These are phyloP conservation scores for Puffinus mauretanicus DNA, from an alignment of 2,113 vertebrate genomes.

Conservation along the genomic window DNA sequence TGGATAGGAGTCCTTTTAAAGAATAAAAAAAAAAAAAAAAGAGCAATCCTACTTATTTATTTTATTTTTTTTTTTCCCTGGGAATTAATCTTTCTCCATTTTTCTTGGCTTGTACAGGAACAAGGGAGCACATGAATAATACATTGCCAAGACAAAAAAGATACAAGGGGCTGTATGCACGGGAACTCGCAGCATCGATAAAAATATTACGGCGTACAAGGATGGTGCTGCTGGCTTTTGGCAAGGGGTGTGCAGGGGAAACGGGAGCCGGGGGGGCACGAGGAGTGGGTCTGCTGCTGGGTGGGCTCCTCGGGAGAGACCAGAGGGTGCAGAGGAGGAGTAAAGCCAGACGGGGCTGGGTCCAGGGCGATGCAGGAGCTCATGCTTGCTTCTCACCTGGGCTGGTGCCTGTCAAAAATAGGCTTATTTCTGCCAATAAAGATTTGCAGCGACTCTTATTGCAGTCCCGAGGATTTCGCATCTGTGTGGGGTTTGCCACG, in stretches of 20 bases:
- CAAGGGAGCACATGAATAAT: constrained; percentile 61
- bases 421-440: rapidly evolving
- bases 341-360: not conserved
- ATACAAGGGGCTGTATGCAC: not conserved
- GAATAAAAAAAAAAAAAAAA: not conserved
- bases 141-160: not conserved
- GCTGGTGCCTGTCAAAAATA: not conserved
- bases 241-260: not conserved
- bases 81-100: constrained; percentile 69
- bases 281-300: not conserved
- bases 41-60: constrained; percentile 10
- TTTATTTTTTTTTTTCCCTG: not conserved
- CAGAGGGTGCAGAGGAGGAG: rapidly evolving
- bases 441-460: rapidly evolving
- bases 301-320: rapidly evolving
- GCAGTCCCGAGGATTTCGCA: not conserved
- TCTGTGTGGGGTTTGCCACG: not conserved
- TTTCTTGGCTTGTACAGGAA: constrained; percentile 61
- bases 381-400: rapidly evolving
- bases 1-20: constrained; percentile 21
- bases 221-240: not conserved
- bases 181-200: not conserved
- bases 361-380: rapidly evolving
- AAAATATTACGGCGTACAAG: not conserved
- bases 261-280: rapidly evolving